phyloP scores from a whole-genome alignment of 1,140 invertebrate genomes.

The Drosophila obscura region DNA sequence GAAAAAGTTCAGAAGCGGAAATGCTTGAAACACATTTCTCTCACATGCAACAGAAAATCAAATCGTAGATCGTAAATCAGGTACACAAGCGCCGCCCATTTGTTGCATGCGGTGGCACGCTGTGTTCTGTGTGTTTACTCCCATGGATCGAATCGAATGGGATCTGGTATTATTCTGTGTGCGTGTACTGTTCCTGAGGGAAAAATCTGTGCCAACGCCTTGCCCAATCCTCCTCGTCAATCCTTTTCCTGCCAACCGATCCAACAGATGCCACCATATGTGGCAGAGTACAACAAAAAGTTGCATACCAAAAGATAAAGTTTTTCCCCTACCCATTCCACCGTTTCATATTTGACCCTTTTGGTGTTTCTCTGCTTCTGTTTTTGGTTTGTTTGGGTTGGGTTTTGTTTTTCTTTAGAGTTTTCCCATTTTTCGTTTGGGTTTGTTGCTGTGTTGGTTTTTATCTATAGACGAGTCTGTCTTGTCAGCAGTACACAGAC shows the following conservation, averaged over 20 bases:
- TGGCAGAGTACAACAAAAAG: slow-evolving; percentile 34
- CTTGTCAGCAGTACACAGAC: slow-evolving; percentile 23
- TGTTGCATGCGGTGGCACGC: neutral
- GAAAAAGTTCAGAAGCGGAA: slow-evolving; percentile 47
- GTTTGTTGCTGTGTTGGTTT: slow-evolving; percentile 22
- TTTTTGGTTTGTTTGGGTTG: slow-evolving; percentile 31
- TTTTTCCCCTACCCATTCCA: slow-evolving; percentile 18
- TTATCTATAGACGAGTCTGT: slow-evolving; percentile 30
- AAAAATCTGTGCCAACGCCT: slow-evolving; percentile 50
- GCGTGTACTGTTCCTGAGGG: slow-evolving; percentile 27
- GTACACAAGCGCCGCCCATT: slow-evolving; percentile 51
- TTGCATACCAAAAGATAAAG: slow-evolving; percentile 43
- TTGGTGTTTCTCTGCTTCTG: slow-evolving; percentile 37
- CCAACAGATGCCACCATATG: slow-evolving; percentile 63
- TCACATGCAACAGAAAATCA: slow-evolving; percentile 17
- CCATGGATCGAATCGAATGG: neutral
- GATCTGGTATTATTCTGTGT: slow-evolving; percentile 20
- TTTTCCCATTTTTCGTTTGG: slow-evolving; percentile 15
- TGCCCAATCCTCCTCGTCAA: slow-evolving; percentile 32
- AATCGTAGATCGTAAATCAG: slow-evolving; percentile 37
- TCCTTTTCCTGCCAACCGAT: slow-evolving; percentile 45
- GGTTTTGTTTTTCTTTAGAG: slow-evolving; percentile 9
- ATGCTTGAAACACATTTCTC: slow-evolving; percentile 40
- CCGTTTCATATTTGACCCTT: slow-evolving; percentile 27
- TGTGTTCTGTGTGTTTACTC: slow-evolving; percentile 54